A percentile compares a stretch with the other conserved stretches of the same genome.
phyloP scores from a whole-genome alignment of 2,888 invertebrate species.

The Macaria notata region DNA sequence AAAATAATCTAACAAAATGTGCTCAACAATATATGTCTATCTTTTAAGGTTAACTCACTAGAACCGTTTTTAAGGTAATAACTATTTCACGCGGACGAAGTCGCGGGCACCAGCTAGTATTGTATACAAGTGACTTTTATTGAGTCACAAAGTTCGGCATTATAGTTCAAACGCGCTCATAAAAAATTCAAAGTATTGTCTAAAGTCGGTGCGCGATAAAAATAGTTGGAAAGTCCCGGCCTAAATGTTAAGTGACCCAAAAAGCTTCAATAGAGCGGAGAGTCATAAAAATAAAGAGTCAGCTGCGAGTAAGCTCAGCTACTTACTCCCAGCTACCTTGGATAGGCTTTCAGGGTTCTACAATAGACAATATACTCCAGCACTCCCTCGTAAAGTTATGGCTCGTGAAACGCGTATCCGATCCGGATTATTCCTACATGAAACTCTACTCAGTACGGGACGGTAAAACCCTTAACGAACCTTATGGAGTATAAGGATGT shows the following conservation, averaged over 20 bases:
- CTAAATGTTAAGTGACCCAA: slow-evolving; percentile 4
- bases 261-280: slow-evolving; percentile 4
- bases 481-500: slow-evolving; percentile 26
- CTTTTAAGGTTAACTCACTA: too few relatives aligned
- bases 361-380: slow-evolving; percentile 30
- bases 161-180: too few relatives aligned
- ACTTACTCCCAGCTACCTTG: slow-evolving; percentile 24
- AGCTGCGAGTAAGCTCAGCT: slow-evolving; percentile 25
- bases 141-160: too few relatives aligned
- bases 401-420: slow-evolving; percentile 56
- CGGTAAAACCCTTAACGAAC: slow-evolving; percentile 45
- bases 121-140: too few relatives aligned
- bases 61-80: too few relatives aligned
- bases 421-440: slow-evolving; percentile 55
- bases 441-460: slow-evolving; percentile 52
- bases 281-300: slow-evolving; percentile 18
- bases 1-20: too few relatives aligned
- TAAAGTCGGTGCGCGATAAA: too few relatives aligned
- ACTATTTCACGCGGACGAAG: too few relatives aligned
- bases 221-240: not conserved
- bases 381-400: slow-evolving; percentile 41
- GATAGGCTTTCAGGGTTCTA: slow-evolving; percentile 21
- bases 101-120: too few relatives aligned
- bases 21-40: too few relatives aligned
- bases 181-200: too few relatives aligned